phyloP scores from a whole-genome alignment of 2,797 vertebrate genomes.

The Falco cherrug region DNA sequence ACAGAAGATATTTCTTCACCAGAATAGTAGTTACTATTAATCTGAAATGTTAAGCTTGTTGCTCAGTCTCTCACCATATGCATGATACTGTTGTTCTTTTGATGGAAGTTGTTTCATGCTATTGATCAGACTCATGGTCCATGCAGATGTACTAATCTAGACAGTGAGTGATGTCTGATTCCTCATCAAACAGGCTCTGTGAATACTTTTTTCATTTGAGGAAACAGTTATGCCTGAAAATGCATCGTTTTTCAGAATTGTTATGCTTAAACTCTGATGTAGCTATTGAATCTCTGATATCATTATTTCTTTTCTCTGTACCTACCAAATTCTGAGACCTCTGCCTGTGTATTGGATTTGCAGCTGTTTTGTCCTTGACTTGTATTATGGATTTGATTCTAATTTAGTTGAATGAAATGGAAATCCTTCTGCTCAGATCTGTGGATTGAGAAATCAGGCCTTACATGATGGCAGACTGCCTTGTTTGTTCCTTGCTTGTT shows the following conservation, averaged over 20 bases:
- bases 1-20: neutral
- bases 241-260: neutral
- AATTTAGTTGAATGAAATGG: neutral
- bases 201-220: neutral
- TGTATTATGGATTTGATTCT: neutral
- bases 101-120: neutral
- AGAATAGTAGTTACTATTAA: neutral
- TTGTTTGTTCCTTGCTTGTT: neutral
- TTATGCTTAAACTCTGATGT: neutral
- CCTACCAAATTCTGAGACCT: neutral
- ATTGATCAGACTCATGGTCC: neutral
- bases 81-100: neutral
- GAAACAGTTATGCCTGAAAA: neutral
- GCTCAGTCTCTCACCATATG: neutral
- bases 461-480: neutral
- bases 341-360: neutral
- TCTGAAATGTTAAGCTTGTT: neutral
- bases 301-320: neutral
- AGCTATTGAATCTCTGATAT: neutral
- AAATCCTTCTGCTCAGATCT: neutral
- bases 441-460: neutral
- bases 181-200: neutral
- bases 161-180: neutral
- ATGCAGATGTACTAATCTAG: neutral
- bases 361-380: neutral